phyloP scores from a whole-genome alignment of 2,888 invertebrate species.

The Sussaba pulchella region DNA sequence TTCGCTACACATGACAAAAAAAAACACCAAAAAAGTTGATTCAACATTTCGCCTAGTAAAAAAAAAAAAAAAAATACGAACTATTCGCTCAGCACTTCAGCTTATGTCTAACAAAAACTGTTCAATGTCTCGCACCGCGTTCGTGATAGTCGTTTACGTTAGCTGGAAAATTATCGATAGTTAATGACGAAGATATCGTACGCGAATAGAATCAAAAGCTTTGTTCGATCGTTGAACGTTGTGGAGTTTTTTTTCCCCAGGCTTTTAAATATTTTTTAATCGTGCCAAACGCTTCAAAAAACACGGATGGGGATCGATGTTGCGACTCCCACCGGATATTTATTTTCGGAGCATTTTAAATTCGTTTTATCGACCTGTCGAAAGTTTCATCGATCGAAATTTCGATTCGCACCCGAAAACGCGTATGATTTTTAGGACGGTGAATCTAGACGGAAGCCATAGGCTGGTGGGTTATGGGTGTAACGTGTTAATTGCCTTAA shows the following conservation, averaged over 20 bases:
- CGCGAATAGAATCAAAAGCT: constrained; percentile 36
- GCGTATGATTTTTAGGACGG: constrained; percentile 24
- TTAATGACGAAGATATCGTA: constrained; percentile 27
- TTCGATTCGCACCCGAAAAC: no score
- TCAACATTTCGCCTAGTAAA: not conserved
- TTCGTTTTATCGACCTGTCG: no score
- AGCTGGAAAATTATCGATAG: constrained; percentile 22
- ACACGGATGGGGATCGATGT: no score
- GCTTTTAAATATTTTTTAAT: no score
- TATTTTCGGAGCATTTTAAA: no score
- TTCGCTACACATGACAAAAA: not conserved
- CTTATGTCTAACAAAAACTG: constrained; percentile 13
- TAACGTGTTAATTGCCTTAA: constrained; percentile 75
- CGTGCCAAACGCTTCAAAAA: constrained; percentile 21
- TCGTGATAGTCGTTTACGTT: constrained; percentile 15
- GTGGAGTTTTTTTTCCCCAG: constrained; percentile 46
- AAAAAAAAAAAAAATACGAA: no score
- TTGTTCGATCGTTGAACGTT: constrained; percentile 49
- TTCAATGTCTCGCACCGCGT: constrained; percentile 33
- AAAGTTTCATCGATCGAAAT: no score
- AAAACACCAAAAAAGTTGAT: constrained; percentile 5
- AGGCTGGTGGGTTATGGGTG: constrained; percentile 22
- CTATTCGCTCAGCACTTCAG: constrained; percentile 3
- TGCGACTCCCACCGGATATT: no score
- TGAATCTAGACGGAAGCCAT: constrained; percentile 27